Evolutionary conservation across 2,113 vertebrate species (phyloP), one percentile per base, ranked within the genome.

Genomic region (Oncorhynchus keta): DNA sequence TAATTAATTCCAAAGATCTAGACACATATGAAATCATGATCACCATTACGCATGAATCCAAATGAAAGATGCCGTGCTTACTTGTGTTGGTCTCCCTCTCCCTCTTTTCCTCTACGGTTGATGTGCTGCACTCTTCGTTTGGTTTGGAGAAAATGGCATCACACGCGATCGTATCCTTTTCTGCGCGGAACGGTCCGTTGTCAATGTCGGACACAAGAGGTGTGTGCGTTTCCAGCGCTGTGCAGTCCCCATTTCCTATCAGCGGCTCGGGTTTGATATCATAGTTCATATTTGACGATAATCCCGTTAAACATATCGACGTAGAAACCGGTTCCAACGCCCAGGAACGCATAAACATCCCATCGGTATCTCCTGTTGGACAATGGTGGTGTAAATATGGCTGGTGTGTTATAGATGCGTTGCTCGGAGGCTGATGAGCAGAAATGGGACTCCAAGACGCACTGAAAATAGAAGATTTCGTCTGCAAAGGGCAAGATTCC

Each of bases 271-370:
- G 95, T 94, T 99, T 99, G 87, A 98, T 95, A 89, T 96, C 97
- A 74, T 98, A 97, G 84, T 96, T 95, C 93, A 95, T 94, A 90
- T 94, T 87, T 86, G 97, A 94, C 75, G 96, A 93, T 92, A 98
- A 95, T 94, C 95, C 97, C 83, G 96, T 94, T 92, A 98, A 95
- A 87, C 97, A 95, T 90, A 99, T 88, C 80, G 97, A 95, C 81
- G 96, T 96, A 75, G 96, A 93, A 81, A 97, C 89, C 77, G 97
- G 96, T 83, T 98, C 97, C 86, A 98, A 91, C 70, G 92, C 82
- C 98, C 97, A 99, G 89, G 97, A 96, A 86, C 97, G 96, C 94
- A 96, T 94, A 91, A 96, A 97, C 95, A 97, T 95, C 91, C 95
- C 96, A 91, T 98, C 97, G 82, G 94, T 89, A 79, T 96, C 95